Base-by-base conservation (phyloP, 2,888 invertebrate genomes). In the Emmelina monodactyla region DNA sequence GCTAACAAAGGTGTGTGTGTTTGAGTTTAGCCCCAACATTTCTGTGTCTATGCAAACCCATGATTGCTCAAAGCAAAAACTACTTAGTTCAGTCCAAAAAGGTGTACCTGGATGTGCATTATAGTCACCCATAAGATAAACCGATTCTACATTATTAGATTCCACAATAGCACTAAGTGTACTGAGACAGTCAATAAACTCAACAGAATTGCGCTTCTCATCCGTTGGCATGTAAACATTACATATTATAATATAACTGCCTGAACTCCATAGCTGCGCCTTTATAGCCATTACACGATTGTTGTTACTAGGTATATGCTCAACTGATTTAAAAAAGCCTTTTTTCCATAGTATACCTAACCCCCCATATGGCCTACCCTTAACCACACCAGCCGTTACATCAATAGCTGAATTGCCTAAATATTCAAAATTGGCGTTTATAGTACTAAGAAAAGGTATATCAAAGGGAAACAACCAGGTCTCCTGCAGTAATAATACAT, bases 301-400 rank as follows among this genome's bases (percentile, higher is more conserved):
- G 13, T 14, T 29, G 13, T 29, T 29, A 14, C 29, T 5, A 9
- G 29, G 12, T 15, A 42, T 11, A 2, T 40, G 31, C 0, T 37
- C 15, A 2, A 40, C 42, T 4, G 16, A 11, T 3, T 19, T 16
- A 9, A 36, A 38, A 1, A 22, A 7, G 35, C 28, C 31, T 15
- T 39, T 40, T n/a, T 33, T n/a, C 43, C 43, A 41, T 15, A 43
- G n/a, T 9, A 41, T 22, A 2, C 35, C 40, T 2, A 43, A 32
- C 1, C 43, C 43, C 1, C 40, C 43, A 25, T 34, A 33, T 2
- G 40, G 43, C 12, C 40, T 28, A 1, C 43, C 40, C 1, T 32
- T 28, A 11, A 35, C 14, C 1, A 34, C 10, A 1, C 40, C 40
- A 9, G 35, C 14, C 10, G 39, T 15, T 3, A 25, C 12, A 13